These are phyloP conservation scores for Cyprinella venusta DNA, from an alignment of 2,797 vertebrate genomes.

Conservation along the genomic window DNA sequence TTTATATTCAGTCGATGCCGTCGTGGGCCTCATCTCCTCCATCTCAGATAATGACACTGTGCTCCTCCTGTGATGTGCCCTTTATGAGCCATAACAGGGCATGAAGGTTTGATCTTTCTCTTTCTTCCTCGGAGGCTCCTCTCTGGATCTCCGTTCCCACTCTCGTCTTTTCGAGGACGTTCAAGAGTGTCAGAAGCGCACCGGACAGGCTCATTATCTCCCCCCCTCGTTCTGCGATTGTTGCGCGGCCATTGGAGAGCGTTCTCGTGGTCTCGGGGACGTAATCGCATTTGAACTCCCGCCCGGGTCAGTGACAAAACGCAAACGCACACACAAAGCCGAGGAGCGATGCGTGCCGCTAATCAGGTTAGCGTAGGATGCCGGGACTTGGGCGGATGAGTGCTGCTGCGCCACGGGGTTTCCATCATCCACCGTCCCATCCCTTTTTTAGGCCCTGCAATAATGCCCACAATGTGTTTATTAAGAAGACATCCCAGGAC, in stretches of 20 bases:
- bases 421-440: slow-evolving; percentile 51
- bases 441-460: slow-evolving; percentile 44
- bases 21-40: slow-evolving; percentile 44
- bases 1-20: slow-evolving; percentile 57
- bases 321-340: slow-evolving; percentile 52
- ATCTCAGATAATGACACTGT: slow-evolving; percentile 48
- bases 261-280: slow-evolving; percentile 51
- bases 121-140: slow-evolving; percentile 47
- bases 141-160: slow-evolving; percentile 40
- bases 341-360: slow-evolving; percentile 52
- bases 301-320: slow-evolving; percentile 59
- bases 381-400: slow-evolving; percentile 56
- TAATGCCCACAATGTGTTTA: slow-evolving; percentile 53
- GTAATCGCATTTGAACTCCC: slow-evolving; percentile 63
- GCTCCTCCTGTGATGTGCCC: slow-evolving; percentile 50
- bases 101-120: slow-evolving; percentile 61
- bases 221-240: slow-evolving; percentile 28
- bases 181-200: slow-evolving; percentile 54
- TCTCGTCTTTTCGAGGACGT: slow-evolving; percentile 47
- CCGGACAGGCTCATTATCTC: slow-evolving; percentile 51
- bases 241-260: slow-evolving; percentile 44
- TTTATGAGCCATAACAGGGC: slow-evolving; percentile 59
- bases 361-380: slow-evolving; percentile 62
- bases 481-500: slow-evolving; percentile 45
- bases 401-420: slow-evolving; percentile 47